These are phyloP conservation scores for Cerastoderma edule DNA, from an alignment of 2,888 invertebrate species.

Conservation along the genomic window DNA sequence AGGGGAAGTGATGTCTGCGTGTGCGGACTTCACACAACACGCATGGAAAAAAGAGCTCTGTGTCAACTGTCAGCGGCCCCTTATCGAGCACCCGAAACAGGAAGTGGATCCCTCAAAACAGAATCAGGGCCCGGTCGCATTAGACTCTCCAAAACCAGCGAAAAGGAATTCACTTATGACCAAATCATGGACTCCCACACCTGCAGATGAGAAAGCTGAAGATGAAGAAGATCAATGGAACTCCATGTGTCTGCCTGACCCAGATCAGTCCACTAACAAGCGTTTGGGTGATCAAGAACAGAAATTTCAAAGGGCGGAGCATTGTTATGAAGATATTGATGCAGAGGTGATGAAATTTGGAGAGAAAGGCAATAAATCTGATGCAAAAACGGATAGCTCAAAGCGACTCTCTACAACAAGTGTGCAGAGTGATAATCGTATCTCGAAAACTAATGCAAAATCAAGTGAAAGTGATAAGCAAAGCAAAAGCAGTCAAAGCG, in stretches of 20 bases:
- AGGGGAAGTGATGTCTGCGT: constrained; percentile 69
- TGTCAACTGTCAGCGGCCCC: constrained; percentile 75
- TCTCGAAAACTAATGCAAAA: not conserved
- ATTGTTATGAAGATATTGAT: constrained; percentile 57
- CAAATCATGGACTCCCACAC: constrained; percentile 51
- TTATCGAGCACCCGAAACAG: constrained; percentile 65
- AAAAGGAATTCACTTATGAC: constrained; percentile 67
- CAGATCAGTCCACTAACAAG: constrained; percentile 34
- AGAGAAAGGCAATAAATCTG: not conserved
- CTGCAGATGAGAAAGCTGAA: constrained; percentile 24
- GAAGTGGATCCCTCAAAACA: not conserved
- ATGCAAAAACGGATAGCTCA: not conserved
- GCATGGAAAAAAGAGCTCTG: constrained; percentile 79
- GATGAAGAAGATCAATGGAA: constrained; percentile 57
- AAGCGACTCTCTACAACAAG: constrained; percentile 8
- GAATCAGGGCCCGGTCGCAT: not conserved
- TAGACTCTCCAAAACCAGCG: constrained; percentile 69
- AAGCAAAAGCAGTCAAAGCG: constrained; percentile 11
- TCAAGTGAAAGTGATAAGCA: not conserved
- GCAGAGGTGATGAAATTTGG: constrained; percentile 29
- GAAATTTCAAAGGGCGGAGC: constrained; percentile 28
- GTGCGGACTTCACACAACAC: constrained; percentile 78
- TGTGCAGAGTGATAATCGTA: constrained; percentile 5
- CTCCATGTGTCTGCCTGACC: constrained; percentile 56
- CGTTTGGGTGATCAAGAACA: constrained; percentile 27